These are phyloP conservation scores for Papilio dardanus DNA, from an alignment of 1,140 invertebrate genomes.

Conservation along the genomic window DNA sequence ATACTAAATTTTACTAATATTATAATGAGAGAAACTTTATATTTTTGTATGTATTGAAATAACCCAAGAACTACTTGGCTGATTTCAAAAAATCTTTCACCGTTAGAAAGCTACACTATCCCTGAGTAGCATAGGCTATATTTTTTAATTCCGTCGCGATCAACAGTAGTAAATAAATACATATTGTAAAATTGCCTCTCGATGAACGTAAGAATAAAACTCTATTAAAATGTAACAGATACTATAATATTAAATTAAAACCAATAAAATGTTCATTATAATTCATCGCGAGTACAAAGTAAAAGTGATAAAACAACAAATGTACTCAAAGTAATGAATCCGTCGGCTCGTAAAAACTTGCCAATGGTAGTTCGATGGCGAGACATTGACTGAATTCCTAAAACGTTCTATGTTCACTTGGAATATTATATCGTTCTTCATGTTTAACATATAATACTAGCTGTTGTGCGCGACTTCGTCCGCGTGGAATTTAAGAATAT, in stretches of 20 bases:
- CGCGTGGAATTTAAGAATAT: too few species aligned
- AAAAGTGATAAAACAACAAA: conserved; percentile 26
- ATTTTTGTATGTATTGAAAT: too few species aligned
- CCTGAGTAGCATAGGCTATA: too few species aligned
- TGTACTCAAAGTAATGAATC: conserved; percentile 28
- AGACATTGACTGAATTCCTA: neutral
- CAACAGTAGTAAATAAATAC: too few species aligned
- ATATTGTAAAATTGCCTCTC: too few species aligned
- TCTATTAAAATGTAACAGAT: neutral
- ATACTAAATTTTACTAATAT: too few species aligned
- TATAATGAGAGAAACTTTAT: too few species aligned
- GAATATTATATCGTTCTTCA: neutral
- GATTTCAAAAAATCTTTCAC: too few species aligned
- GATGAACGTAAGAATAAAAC: neutral
- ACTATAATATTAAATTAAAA: neutral
- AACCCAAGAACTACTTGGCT: too few species aligned
- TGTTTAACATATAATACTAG: neutral
- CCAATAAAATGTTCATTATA: conserved; percentile 16
- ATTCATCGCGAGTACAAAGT: conserved; percentile 17
- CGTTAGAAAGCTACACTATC: too few species aligned
- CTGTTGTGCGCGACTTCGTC: too few species aligned
- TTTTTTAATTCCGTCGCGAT: too few species aligned
- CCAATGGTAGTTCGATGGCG: conserved; percentile 8
- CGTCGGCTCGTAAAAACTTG: conserved; percentile 30
- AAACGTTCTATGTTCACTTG: neutral